Evolutionary conservation across 2,113 vertebrate species (phyloP).

Genomic region (Dermatemys mawii): DNA sequence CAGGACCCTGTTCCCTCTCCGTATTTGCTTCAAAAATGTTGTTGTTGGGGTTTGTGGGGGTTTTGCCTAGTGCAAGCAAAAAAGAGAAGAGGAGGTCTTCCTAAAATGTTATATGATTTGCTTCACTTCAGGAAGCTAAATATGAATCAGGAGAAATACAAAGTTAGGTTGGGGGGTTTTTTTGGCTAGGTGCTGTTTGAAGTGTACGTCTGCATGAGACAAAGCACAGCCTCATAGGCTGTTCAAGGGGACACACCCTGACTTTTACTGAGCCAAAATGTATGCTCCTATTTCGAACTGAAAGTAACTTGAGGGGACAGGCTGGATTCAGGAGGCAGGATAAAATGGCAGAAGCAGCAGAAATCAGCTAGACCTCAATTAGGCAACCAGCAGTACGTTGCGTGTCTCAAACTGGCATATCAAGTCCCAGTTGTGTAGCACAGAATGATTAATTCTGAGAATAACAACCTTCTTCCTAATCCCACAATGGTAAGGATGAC

Average conservation of each 20-base stretch:
- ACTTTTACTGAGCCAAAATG: background rate
- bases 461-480: background rate
- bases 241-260: rapidly evolving
- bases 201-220: background rate
- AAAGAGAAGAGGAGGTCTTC: background rate
- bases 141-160: background rate
- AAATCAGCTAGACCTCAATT: background rate
- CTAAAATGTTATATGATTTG: background rate
- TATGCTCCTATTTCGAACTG: slow-evolving; percentile 11
- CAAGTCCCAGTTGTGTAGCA: background rate
- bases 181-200: background rate
- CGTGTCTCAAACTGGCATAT: background rate
- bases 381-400: slow-evolving; percentile 13
- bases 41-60: background rate
- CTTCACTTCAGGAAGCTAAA: background rate
- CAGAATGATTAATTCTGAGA: slow-evolving; percentile 35
- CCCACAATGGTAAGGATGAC: slow-evolving; percentile 15
- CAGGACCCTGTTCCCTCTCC: background rate
- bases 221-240: background rate
- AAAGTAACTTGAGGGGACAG: background rate
- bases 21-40: background rate
- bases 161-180: background rate
- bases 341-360: background rate
- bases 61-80: background rate
- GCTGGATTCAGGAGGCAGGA: background rate